Evolutionary conservation across 2,888 invertebrate species (phyloP).

Genomic region (Aelia acuminata): DNA sequence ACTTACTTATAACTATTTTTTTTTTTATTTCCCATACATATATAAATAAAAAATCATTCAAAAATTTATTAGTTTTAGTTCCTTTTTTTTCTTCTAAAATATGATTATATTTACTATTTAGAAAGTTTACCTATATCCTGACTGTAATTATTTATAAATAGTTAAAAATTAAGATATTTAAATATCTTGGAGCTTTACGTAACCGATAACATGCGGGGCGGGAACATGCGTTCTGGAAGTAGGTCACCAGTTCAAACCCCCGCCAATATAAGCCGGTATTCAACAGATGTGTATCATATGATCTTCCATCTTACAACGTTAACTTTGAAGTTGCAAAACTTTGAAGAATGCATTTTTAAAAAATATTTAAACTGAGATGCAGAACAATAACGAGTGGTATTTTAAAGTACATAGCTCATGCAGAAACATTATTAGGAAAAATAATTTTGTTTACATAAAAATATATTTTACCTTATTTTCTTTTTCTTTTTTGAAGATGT

Average conservation of each 20-base stretch:
- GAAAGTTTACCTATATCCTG: too few relatives aligned
- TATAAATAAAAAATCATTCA: too few relatives aligned
- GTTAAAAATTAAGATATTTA: not conserved
- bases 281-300: not conserved
- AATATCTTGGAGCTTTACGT: not conserved
- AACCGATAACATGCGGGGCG: not conserved
- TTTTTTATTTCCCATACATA: too few relatives aligned
- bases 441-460: too few relatives aligned
- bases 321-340: too few relatives aligned
- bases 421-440: too few relatives aligned
- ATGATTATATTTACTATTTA: not conserved
- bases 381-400: not conserved
- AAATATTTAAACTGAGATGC: not conserved
- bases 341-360: not conserved
- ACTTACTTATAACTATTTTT: too few relatives aligned
- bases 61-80: too few relatives aligned
- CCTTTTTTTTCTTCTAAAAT: not conserved
- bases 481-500: not conserved
- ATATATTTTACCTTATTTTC: too few relatives aligned
- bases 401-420: not conserved
- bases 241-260: not conserved
- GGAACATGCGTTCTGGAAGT: not conserved
- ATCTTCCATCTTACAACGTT: not conserved
- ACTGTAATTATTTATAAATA: too few relatives aligned
- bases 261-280: not conserved